Evolutionary conservation across 1,140 invertebrate species (phyloP).

Genomic region (Metopolophium dirhodum): DNA sequence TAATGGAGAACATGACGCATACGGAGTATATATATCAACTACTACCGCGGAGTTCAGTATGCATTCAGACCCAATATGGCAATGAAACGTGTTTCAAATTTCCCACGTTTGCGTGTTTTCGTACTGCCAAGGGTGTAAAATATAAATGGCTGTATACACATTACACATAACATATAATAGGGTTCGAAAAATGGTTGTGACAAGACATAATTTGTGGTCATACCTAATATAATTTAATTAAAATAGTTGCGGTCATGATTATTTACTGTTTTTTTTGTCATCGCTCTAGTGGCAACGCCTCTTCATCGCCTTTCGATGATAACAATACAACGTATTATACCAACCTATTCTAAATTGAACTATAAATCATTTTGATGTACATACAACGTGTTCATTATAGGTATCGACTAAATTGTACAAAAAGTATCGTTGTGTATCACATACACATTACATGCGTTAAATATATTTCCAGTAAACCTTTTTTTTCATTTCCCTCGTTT

Average conservation of each 20-base stretch:
- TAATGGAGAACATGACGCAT: conserved; percentile 45
- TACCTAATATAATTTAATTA: conserved; percentile 11
- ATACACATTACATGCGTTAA: neutral
- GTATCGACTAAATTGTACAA: neutral
- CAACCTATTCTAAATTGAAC: neutral
- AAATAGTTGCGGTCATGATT: neutral
- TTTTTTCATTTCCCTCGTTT: neutral
- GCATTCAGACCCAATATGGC: neutral
- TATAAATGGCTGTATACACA: neutral
- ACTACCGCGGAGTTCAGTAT: neutral
- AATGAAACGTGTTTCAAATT: conserved; percentile 20
- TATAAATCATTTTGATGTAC: neutral
- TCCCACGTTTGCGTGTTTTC: conserved; percentile 34
- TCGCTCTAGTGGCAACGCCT: neutral
- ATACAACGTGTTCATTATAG: conserved; percentile 1
- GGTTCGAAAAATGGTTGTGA: neutral
- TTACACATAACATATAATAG: neutral
- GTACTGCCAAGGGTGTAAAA: neutral
- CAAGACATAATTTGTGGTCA: neutral
- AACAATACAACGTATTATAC: neutral
- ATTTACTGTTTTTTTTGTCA: neutral
- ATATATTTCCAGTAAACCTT: neutral
- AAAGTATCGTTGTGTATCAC: neutral
- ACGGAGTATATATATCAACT: neutral
- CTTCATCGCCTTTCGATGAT: neutral